These are phyloP conservation scores for Channa striata DNA, from an alignment of 2,797 vertebrate genomes.

Conservation along the genomic window DNA sequence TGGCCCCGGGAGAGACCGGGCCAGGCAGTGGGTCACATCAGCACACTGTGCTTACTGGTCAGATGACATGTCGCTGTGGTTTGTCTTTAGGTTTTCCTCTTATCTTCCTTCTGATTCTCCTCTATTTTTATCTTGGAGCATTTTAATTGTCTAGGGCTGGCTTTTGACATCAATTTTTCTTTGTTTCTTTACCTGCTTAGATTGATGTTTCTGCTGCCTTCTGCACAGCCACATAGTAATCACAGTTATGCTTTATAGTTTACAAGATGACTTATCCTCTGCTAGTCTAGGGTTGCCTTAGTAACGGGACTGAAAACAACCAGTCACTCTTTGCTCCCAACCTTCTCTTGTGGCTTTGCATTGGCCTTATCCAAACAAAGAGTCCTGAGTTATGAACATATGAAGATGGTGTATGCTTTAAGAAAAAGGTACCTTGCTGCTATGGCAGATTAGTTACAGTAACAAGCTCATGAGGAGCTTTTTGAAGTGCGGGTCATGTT, in stretches of 20 bases:
- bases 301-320: constrained; percentile 36
- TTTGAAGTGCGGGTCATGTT: constrained; percentile 57
- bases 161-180: constrained; percentile 26
- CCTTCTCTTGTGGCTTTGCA: constrained; percentile 19
- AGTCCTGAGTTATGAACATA: constrained; percentile 67
- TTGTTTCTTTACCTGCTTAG: neutral
- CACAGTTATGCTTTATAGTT: constrained; percentile 8
- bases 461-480: constrained; percentile 40
- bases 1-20: constrained; percentile 51
- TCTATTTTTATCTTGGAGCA: constrained; percentile 29
- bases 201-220: constrained; percentile 13
- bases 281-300: constrained; percentile 23
- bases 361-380: constrained; percentile 58
- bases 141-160: constrained; percentile 54
- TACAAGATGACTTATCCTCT: constrained; percentile 15
- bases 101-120: constrained; percentile 44
- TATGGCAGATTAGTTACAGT: constrained; percentile 59
- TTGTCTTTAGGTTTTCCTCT: constrained; percentile 26
- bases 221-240: constrained; percentile 4
- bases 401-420: constrained; percentile 31
- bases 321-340: constrained; percentile 5
- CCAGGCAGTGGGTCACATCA: constrained; percentile 62
- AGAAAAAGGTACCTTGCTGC: constrained; percentile 26
- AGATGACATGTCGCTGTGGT: constrained; percentile 39
- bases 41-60: constrained; percentile 45